Evolutionary conservation across 2,113 vertebrate genomes (phyloP).

Genomic region (Verasper variegatus): DNA sequence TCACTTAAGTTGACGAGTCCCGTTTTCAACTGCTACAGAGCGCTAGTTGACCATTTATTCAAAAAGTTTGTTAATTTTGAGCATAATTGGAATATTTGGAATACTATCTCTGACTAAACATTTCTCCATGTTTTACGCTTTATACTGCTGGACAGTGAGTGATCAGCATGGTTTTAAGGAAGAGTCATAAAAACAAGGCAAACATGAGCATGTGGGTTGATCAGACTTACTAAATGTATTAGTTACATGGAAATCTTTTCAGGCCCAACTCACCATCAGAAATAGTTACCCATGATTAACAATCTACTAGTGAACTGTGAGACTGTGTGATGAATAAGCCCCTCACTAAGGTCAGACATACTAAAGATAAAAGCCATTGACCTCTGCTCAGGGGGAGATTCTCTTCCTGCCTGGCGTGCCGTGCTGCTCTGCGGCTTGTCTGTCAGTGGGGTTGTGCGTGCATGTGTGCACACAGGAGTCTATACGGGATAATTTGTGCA

Average conservation of each 20-base stretch:
- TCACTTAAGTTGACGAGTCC: too few relatives aligned
- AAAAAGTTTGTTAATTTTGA: too few relatives aligned
- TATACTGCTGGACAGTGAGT: too few relatives aligned
- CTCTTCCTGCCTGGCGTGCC: conserved; percentile 53
- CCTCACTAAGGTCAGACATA: conserved; percentile 58
- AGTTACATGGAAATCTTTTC: not conserved
- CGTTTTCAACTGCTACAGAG: too few relatives aligned
- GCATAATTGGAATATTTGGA: too few relatives aligned
- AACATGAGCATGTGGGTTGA: too few relatives aligned
- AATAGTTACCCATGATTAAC: conserved; percentile 26
- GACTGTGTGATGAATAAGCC: conserved; percentile 30
- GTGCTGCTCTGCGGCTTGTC: conserved; percentile 61
- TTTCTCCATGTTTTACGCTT: too few relatives aligned
- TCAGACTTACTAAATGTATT: not conserved
- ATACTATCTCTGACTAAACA: too few relatives aligned
- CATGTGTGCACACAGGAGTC: conserved; percentile 6
- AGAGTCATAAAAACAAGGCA: too few relatives aligned
- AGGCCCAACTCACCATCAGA: conserved; percentile 3
- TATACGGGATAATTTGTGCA: conserved; percentile 20
- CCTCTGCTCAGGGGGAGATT: conserved; percentile 52
- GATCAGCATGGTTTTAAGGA: too few relatives aligned
- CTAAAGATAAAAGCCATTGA: conserved; percentile 69
- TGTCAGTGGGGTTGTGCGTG: conserved; percentile 53
- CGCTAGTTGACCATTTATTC: too few relatives aligned
- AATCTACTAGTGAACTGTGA: conserved; percentile 27